Base-by-base conservation (phyloP, 35 echinoderm and acorn worm genomes). In the Antedon bifida region DNA sequence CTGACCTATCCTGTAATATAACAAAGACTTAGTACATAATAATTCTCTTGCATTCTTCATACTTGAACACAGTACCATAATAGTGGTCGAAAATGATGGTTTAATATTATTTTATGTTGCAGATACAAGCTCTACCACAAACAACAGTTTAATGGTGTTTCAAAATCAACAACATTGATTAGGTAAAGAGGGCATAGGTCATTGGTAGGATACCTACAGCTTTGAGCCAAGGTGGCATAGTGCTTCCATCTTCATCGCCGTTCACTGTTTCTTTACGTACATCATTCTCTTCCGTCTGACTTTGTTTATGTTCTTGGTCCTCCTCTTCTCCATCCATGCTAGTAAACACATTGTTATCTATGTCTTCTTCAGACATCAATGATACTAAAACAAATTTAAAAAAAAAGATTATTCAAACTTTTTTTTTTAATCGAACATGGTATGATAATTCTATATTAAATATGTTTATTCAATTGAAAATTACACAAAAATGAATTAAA, bases 181-280 rank as follows among this genome's bases (percentile, higher is more conserved):
- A n/a, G n/a, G n/a, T n/a, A n/a, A n/a, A n/a, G n/a, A n/a, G n/a
- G n/a, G n/a, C n/a, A n/a, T n/a, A n/a, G n/a, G n/a, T n/a, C n/a
- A n/a, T n/a, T n/a, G n/a, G n/a, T n/a, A n/a, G n/a, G n/a, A n/a
- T 30, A 95, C 92, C 86, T 81, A 95, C 92, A 85, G 79, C 89
- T 33, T 28, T 78, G 23, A 95, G 75, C 92, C 92, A 95, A 17
- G 88, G 85, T 3, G 92, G 92, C 39, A 95, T 42, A 36, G 64
- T 21, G 34, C 80, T 90, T 0, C 86, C 92, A 28, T 83, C 85
- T 0, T 35, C 31, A 33, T 78, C 74, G 26, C 31, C 30, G 35
- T 76, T 35, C 19, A 29, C 75, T 34, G 34, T 35, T 19, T 30
- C 34, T 30, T 33, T 39, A 3, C 36, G 33, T 34, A 46, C 46